Percentiles rank a stretch among this genome's conserved stretches.
Conservation (phyloP, 1,140 invertebrate species). For the Elymnias hypermnestra region DNA sequence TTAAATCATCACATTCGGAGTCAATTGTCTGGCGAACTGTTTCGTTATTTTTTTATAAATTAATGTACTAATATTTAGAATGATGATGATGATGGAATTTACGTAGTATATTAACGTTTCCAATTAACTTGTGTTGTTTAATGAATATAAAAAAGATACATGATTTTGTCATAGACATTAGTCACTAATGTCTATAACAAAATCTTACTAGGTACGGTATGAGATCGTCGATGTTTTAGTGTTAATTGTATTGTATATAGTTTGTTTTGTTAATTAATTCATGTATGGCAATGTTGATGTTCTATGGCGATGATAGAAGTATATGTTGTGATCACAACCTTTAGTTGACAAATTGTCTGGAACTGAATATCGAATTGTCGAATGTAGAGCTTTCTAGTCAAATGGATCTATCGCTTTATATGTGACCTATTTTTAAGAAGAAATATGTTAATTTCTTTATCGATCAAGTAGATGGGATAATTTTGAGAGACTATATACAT, state of each 20-base stretch:
- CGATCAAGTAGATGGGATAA: constrained; percentile 1
- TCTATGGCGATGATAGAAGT: constrained; percentile 40
- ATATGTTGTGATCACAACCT: constrained; percentile 24
- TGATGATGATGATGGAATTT: too few species aligned
- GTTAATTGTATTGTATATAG: constrained; percentile 57
- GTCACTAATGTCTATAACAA: too few species aligned
- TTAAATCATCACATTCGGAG: constrained; percentile 2
- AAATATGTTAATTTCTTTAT: constrained; percentile 10
- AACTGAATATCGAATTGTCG: constrained; percentile 19
- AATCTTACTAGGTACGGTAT: too few species aligned
- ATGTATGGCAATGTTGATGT: constrained; percentile 67
- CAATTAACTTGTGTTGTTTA: too few species aligned
- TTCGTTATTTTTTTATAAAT: not conserved
- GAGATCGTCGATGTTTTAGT: constrained; percentile 60
- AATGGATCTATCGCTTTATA: constrained; percentile 18
- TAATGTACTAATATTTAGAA: too few species aligned
- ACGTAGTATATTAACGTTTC: too few species aligned
- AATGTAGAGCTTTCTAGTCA: constrained; percentile 19
- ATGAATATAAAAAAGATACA: too few species aligned
- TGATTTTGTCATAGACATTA: too few species aligned
- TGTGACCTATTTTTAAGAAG: constrained; percentile 13
- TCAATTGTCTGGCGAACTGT: not conserved
- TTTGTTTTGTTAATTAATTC: constrained; percentile 68
- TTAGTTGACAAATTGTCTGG: constrained; percentile 18
- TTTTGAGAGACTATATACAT: not conserved